Evolutionary conservation across 2,888 invertebrate genomes (phyloP).

Genomic region (Cerastoderma edule): DNA sequence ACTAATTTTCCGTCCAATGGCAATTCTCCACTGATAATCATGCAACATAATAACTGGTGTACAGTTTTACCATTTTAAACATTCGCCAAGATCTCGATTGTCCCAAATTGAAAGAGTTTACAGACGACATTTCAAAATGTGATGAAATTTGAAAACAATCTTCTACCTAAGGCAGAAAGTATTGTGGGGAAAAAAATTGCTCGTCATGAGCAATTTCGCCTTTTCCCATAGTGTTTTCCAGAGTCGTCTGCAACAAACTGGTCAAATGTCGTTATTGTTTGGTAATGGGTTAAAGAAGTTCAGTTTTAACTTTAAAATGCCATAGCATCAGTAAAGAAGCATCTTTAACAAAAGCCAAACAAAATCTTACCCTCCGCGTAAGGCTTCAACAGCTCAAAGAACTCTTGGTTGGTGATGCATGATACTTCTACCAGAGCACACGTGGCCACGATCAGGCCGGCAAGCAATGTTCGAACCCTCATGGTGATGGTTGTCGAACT

Average conservation of each 20-base stretch:
- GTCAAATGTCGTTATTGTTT: neutral
- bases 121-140: no score
- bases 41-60: no score
- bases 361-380: conserved; percentile 9
- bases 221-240: neutral
- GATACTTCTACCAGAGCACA: neutral
- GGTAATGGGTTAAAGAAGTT: neutral
- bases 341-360: no score
- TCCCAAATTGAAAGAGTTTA: no score
- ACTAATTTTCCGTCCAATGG: no score
- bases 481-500: neutral
- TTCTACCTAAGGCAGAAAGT: no score
- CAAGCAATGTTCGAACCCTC: neutral
- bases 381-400: conserved; percentile 4
- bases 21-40: no score
- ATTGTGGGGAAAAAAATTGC: neutral
- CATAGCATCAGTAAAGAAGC: neutral
- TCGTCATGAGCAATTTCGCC: neutral
- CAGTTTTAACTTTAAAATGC: neutral
- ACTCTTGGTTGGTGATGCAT: conserved; percentile 15
- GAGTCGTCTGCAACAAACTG: neutral
- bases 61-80: no score
- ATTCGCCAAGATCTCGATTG: no score
- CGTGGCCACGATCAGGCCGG: neutral
- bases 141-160: no score